Evolutionary conservation across 2,797 vertebrate genomes (phyloP).

Genomic region (Manis crassicaudata): DNA sequence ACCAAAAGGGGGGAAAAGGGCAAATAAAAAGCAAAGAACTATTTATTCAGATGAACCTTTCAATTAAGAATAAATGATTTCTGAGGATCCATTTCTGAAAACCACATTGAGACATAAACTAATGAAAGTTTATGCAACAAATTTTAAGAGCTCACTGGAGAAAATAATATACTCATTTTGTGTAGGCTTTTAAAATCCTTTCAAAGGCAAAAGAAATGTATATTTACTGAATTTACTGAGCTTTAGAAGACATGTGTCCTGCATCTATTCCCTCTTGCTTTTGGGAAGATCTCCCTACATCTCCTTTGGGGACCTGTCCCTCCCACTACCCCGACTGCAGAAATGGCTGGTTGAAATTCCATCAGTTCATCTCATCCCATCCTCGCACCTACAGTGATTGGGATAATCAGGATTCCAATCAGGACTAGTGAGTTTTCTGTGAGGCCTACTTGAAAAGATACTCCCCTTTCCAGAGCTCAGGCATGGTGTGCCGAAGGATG

Average conservation of each 20-base stretch:
- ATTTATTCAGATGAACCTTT: conserved; percentile 32
- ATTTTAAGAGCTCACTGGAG: background rate
- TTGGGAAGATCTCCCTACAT: background rate
- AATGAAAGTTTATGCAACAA: background rate
- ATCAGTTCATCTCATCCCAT: background rate
- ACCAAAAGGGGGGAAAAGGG: background rate
- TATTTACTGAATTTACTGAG: background rate
- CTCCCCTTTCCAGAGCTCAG: background rate
- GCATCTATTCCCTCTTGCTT: background rate
- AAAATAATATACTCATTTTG: background rate
- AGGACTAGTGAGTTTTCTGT: background rate
- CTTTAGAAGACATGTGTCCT: background rate
- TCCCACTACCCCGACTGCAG: background rate
- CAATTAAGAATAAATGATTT: conserved; percentile 43
- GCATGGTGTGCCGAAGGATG: background rate
- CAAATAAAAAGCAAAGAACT: conserved; percentile 22
- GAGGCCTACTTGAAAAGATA: background rate
- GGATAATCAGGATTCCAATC: background rate
- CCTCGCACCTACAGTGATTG: background rate
- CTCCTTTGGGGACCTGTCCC: background rate
- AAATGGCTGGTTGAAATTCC: background rate
- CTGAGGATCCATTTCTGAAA: conserved; percentile 35
- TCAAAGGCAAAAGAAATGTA: background rate
- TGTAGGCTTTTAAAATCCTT: background rate
- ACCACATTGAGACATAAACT: background rate